phyloP scores from a whole-genome alignment of 2,888 invertebrate genomes.

The Andrena marginata region DNA sequence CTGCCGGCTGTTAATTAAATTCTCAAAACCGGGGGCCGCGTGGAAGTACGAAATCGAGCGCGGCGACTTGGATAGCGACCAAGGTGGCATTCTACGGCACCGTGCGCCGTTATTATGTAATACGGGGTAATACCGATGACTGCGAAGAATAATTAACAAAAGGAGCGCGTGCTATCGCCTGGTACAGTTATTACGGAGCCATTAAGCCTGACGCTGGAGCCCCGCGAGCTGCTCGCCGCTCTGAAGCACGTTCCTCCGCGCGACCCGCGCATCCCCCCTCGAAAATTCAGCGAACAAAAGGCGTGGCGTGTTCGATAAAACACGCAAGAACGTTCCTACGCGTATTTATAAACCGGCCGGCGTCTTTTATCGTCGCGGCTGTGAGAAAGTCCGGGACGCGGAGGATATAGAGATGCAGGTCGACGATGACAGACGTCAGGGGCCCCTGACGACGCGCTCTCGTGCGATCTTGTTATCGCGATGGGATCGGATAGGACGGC shows the following conservation, averaged over 20 bases:
- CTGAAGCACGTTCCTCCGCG: too few relatives aligned
- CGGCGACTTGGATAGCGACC: too few relatives aligned
- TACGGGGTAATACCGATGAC: background rate
- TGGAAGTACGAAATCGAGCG: background rate
- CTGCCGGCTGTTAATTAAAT: background rate
- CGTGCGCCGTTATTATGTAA: too few relatives aligned
- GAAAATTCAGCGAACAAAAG: conserved; percentile 20
- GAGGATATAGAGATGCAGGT: background rate
- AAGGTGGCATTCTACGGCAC: too few relatives aligned
- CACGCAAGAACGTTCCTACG: conserved; percentile 5
- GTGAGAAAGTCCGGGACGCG: conserved; percentile 3
- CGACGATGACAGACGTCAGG: conserved; percentile 11
- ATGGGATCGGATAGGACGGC: conserved; percentile 22
- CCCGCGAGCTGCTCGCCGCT: too few relatives aligned
- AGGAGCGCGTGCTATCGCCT: too few relatives aligned
- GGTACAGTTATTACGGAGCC: too few relatives aligned
- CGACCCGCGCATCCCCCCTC: too few relatives aligned
- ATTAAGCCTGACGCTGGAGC: too few relatives aligned
- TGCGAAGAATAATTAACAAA: conserved; percentile 18
- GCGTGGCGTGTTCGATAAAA: conserved; percentile 21
- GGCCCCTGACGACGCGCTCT: background rate
- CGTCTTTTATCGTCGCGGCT: conserved; percentile 1
- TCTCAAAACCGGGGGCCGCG: background rate
- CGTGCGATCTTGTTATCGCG: conserved; percentile 16
- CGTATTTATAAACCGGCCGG: conserved; percentile 20